Percentiles rank a stretch among this genome's conserved stretches.
phyloP scores from a whole-genome alignment of 2,888 invertebrate genomes.

The Andricus quercusramuli region DNA sequence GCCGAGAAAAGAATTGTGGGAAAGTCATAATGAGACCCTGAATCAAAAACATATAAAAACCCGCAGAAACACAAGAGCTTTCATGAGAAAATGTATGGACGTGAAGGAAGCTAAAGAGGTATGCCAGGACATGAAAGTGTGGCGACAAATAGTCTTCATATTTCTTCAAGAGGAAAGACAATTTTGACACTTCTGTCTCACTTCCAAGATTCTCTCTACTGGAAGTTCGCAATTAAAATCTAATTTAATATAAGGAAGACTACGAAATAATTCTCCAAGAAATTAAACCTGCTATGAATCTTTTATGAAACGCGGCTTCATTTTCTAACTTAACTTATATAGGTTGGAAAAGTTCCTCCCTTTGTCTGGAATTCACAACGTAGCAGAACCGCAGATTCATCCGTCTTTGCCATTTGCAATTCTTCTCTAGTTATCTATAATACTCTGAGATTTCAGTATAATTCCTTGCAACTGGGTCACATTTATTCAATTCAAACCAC shows the following conservation, averaged over 20 bases:
- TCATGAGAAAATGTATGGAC: too few relatives aligned
- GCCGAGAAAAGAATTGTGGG: too few relatives aligned
- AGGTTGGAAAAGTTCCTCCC: slow-evolving; percentile 38
- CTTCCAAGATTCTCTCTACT: background rate
- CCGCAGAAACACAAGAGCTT: too few relatives aligned
- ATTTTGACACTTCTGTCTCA: too few relatives aligned
- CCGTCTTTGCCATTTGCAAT: slow-evolving; percentile 50
- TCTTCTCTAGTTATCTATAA: slow-evolving; percentile 42
- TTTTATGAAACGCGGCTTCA: background rate
- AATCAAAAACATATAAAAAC: too few relatives aligned
- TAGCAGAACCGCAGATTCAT: slow-evolving; percentile 42
- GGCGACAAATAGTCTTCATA: too few relatives aligned
- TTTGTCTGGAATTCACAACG: slow-evolving; percentile 46
- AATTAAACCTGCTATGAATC: background rate
- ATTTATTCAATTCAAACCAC: slow-evolving; percentile 48
- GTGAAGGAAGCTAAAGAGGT: too few relatives aligned
- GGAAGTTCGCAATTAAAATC: background rate
- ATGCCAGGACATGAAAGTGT: too few relatives aligned
- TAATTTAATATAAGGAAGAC: background rate
- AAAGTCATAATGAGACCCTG: too few relatives aligned
- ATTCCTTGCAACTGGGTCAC: slow-evolving; percentile 54
- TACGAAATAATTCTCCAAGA: background rate
- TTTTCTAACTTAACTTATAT: slow-evolving; percentile 24
- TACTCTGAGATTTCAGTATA: slow-evolving; percentile 46
- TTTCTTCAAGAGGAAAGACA: too few relatives aligned